phyloP scores from a whole-genome alignment of 2,888 invertebrate species.

The Lasioglossum morio region DNA sequence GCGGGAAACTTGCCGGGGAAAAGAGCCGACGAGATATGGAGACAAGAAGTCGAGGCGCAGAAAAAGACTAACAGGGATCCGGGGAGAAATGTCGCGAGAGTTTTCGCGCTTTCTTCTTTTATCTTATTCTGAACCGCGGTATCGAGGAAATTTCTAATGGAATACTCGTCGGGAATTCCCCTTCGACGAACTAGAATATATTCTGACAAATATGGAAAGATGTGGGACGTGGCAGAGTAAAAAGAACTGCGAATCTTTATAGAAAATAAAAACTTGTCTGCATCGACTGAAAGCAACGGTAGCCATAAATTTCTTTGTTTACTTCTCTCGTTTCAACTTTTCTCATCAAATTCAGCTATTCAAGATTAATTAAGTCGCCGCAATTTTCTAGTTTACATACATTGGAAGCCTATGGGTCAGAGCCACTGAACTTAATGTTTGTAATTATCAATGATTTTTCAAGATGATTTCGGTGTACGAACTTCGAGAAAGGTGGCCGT shows the following conservation, averaged over 20 bases:
- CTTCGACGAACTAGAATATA: neutral
- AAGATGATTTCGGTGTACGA: neutral
- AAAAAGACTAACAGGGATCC: slow-evolving; percentile 17
- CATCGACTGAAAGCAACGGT: no score
- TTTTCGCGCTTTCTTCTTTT: neutral
- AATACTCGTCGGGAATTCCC: neutral
- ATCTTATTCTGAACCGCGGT: neutral
- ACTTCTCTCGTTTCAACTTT: no score
- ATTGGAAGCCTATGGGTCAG: no score
- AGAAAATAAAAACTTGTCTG: no score
- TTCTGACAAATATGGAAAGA: neutral
- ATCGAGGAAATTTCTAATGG: neutral
- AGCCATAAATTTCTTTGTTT: no score
- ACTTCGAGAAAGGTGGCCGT: neutral
- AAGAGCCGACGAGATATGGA: slow-evolving; percentile 17
- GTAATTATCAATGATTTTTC: neutral
- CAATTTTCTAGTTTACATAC: no score
- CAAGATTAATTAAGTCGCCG: no score
- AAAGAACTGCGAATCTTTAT: no score
- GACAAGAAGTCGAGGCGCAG: slow-evolving; percentile 33
- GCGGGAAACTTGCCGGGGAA: slow-evolving; percentile 37
- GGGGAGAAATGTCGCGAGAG: slow-evolving; percentile 17
- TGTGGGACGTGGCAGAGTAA: no score
- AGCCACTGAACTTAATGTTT: neutral
- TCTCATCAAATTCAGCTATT: no score